Base-by-base conservation (phyloP, 2,797 vertebrate genomes). In the Bucorvus abyssinicus region DNA sequence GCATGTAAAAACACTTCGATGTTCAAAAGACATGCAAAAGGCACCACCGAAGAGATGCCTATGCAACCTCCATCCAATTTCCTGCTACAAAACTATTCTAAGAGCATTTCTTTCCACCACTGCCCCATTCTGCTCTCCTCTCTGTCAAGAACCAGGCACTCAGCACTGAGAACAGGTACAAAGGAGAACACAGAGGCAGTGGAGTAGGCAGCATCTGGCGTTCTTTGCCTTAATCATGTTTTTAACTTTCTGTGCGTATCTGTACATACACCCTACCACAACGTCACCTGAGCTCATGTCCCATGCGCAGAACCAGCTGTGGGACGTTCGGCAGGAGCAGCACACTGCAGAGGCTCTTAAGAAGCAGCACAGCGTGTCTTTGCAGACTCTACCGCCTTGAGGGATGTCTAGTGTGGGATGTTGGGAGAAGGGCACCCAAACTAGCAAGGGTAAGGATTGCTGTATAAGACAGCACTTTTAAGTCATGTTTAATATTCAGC, bases 241-340 rank as follows among this genome's bases (percentile, higher is more conserved):
- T 67, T 64, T 47, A 59, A 60, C 30, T 71, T 87, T 34, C 69
- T 84, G n/a, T 55, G 34, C 36, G 16, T 23, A 32, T 14, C 38
- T 40, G 38, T 21, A 22, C 47, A 63, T 40, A 40, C 12, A 40
- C 38, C 1, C 3, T 56, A 78, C 9, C 57, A 67, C 0, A 0
- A 52, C 0, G 0, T 59, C 70, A 87, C 30, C 49, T n/a, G 29
- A 90, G 61, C 40, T 87, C 10, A 18, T 1, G 24, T 27, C 27
- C 52, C 40, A n/a, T 3, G 5, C 0, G 0, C 24, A 44, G 76
- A 80, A 83, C 7, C 32, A 88, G 26, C 64, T 77, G 60, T 4
- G 27, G 38, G 20, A 73, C 0, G 0, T 14, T 34, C 52, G 68
- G 38, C 57, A 65, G 36, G 12, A 91, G 59, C 57, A 89, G 34